Percentiles rank a stretch among this genome's conserved stretches.
Conservation (phyloP, 2,113 vertebrate species). For the Vulpes lagopus region DNA sequence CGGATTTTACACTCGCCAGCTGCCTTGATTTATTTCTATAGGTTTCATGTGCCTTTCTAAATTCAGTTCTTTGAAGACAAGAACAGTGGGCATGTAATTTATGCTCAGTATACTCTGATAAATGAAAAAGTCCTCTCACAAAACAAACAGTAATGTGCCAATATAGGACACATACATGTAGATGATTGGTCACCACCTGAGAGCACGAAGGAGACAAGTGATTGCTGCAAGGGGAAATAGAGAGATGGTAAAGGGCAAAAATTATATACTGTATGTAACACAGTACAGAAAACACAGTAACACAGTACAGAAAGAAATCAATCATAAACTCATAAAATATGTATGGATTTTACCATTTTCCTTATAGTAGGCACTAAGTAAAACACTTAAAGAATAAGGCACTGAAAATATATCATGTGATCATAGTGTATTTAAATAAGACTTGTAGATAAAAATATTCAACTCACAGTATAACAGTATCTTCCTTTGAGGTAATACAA, state of each 20-base stretch:
- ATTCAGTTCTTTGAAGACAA: conserved; percentile 1
- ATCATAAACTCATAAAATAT: not conserved
- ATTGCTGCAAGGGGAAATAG: not conserved
- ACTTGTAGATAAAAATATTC: conserved; percentile 42
- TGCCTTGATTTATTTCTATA: not conserved
- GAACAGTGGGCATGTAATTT: not conserved
- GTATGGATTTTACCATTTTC: conserved; percentile 24
- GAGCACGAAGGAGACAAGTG: not conserved
- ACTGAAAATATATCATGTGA: not conserved
- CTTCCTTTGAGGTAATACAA: conserved; percentile 97
- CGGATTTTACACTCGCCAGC: not conserved
- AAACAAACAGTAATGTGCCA: not conserved
- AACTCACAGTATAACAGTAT: conserved; percentile 98
- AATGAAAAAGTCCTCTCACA: not conserved
- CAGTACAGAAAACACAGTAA: not conserved
- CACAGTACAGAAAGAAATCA: not conserved
- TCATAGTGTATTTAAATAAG: conserved; percentile 24
- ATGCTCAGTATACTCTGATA: not conserved
- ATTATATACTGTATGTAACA: not conserved
- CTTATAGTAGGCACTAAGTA: not conserved
- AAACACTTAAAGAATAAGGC: conserved; percentile 17
- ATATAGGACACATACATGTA: not conserved
- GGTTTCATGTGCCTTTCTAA: not conserved
- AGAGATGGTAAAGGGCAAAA: not conserved
- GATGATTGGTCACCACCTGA: not conserved